Evolutionary conservation across 1,140 invertebrate species (phyloP).

Genomic region (Dendroctonus ponderosae): DNA sequence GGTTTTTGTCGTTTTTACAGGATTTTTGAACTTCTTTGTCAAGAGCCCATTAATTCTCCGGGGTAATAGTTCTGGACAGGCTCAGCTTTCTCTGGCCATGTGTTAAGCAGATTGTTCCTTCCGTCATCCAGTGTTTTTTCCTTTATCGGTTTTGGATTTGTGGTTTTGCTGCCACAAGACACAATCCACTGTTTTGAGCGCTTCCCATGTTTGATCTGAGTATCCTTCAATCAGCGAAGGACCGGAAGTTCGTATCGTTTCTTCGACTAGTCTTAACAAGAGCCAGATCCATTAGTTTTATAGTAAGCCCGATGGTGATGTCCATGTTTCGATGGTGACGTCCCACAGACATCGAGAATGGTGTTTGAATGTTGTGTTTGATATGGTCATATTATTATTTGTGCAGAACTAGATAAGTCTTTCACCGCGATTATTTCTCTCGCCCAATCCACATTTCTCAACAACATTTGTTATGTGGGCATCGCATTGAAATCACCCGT

Average conservation of each 20-base stretch:
- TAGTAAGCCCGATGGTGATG: no score
- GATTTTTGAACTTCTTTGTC: constrained; percentile 13
- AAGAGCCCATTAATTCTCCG: constrained; percentile 5
- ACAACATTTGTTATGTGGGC: constrained; percentile 5
- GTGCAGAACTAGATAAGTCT: no score
- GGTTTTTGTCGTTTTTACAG: constrained; percentile 16
- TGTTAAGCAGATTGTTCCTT: constrained; percentile 14
- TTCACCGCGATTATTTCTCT: no score
- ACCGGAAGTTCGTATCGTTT: no score
- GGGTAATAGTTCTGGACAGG: constrained; percentile 18
- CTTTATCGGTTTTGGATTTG: constrained; percentile 22
- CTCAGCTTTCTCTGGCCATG: constrained; percentile 13
- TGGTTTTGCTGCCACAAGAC: constrained; percentile 5
- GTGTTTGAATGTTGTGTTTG: no score
- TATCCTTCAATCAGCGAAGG: no score
- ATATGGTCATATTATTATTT: no score
- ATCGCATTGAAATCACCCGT: constrained; percentile 13
- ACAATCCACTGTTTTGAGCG: constrained; percentile 21
- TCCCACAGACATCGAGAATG: no score
- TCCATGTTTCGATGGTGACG: no score
- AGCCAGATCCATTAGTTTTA: no score
- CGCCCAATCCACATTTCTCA: no score
- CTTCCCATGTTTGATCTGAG: constrained; percentile 12
- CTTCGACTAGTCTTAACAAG: no score
- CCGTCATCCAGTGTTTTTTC: constrained; percentile 23